phyloP scores from a whole-genome alignment of 1,140 invertebrate species.

The Sweltsa coloradensis region DNA sequence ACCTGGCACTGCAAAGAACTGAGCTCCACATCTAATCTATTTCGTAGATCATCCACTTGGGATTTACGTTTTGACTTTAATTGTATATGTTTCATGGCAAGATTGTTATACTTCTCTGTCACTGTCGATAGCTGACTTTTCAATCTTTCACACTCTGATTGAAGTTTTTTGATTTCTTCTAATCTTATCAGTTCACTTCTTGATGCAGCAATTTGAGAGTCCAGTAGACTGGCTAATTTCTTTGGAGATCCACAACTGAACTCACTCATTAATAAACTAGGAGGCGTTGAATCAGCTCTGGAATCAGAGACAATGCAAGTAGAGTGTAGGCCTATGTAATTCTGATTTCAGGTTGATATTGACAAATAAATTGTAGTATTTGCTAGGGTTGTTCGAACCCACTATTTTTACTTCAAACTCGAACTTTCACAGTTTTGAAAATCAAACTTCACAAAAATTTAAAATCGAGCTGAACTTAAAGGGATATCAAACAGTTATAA shows the following conservation, averaged over 20 bases:
- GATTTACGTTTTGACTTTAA: constrained; percentile 27
- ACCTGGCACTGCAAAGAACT: constrained; percentile 23
- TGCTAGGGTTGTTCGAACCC: too few relatives aligned
- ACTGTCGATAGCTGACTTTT: constrained; percentile 21
- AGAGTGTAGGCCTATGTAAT: too few relatives aligned
- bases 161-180: constrained; percentile 24
- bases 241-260: constrained; percentile 21
- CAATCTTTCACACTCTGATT: constrained; percentile 23
- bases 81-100: constrained; percentile 26
- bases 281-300: constrained; percentile 24
- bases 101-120: constrained; percentile 26
- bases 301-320: too few relatives aligned
- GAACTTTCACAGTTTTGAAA: too few relatives aligned
- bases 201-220: constrained; percentile 18
- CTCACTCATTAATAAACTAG: constrained; percentile 23
- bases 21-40: constrained; percentile 22
- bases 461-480: too few relatives aligned
- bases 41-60: constrained; percentile 25
- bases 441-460: too few relatives aligned
- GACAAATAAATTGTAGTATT: background rate
- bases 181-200: constrained; percentile 20
- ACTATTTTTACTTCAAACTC: too few relatives aligned
- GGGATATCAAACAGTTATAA: too few relatives aligned
- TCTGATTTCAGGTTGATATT: too few relatives aligned
- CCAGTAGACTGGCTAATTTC: constrained; percentile 23